A percentile compares a stretch with the other conserved stretches of the same genome.
Evolutionary conservation across 1,140 invertebrate species (phyloP).

Genomic region (Drosophila pachea): DNA sequence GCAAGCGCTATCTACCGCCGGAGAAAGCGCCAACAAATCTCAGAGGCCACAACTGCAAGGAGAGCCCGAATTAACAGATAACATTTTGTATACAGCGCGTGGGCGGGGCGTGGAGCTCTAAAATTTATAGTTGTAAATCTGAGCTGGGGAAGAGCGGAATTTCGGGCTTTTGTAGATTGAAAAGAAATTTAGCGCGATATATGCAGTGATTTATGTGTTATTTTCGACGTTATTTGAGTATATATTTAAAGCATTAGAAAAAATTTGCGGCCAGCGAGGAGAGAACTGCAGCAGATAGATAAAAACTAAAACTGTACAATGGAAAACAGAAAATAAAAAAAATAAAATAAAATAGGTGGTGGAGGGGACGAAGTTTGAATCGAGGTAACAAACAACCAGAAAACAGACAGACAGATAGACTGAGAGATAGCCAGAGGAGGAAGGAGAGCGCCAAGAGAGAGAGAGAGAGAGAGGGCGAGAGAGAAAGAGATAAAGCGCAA

Average conservation of each 20-base stretch:
- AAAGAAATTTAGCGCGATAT: conserved; percentile 71
- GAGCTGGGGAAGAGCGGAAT: conserved; percentile 27
- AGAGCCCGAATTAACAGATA: conserved; percentile 46
- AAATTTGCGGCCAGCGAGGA: not conserved
- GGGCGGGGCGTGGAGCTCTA: conserved; percentile 2
- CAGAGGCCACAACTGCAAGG: conserved; percentile 22
- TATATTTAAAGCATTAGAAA: conserved; percentile 75
- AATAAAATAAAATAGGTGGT: not conserved
- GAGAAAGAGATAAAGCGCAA: conserved; percentile 48
- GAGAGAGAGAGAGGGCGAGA: conserved; percentile 9
- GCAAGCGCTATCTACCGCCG: too few species aligned
- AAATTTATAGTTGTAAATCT: conserved; percentile 47
- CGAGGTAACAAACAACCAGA: conserved; percentile 39
- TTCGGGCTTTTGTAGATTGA: conserved; percentile 56
- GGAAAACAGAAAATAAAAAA: not conserved
- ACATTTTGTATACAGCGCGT: conserved; percentile 13
- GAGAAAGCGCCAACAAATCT: not conserved
- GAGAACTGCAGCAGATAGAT: conserved; percentile 22
- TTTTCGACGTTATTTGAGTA: conserved; percentile 74
- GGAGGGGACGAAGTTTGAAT: conserved; percentile 23
- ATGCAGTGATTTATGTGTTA: conserved; percentile 70
- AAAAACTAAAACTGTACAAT: conserved; percentile 46
- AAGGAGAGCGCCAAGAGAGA: conserved; percentile 4
- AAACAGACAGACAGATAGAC: conserved; percentile 23
- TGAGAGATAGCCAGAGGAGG: conserved; percentile 4